A percentile compares a stretch with the other conserved stretches of the same genome.
Evolutionary conservation across 2,113 vertebrate species (phyloP).

Genomic region (Guaruba guarouba): DNA sequence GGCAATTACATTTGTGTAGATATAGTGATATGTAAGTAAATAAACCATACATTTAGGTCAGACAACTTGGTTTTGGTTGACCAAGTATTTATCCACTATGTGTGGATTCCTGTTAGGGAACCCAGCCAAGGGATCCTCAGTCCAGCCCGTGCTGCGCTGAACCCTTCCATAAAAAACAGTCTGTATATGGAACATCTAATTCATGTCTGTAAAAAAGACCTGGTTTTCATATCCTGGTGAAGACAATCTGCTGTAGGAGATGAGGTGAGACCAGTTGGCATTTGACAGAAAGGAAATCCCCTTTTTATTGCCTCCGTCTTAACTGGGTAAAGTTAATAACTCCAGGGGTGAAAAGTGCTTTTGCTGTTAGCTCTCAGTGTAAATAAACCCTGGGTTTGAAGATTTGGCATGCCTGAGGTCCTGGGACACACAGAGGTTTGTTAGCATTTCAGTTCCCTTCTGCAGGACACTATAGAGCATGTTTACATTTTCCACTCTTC

Average conservation of each 20-base stretch:
- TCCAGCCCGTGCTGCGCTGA: neutral
- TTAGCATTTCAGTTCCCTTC: constrained; percentile 41
- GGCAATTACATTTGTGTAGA: constrained; percentile 1
- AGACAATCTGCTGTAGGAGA: neutral
- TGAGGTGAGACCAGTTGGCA: neutral
- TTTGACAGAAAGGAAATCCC: constrained; percentile 26
- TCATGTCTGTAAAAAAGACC: neutral
- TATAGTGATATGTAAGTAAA: constrained; percentile 8
- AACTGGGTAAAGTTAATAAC: neutral
- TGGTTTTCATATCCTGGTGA: neutral
- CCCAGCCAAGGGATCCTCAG: neutral
- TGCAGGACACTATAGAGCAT: neutral
- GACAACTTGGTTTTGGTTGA: neutral
- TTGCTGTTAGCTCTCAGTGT: neutral
- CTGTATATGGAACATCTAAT: neutral
- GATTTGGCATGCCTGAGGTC: neutral
- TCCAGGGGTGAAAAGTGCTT: neutral
- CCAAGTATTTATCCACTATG: neutral
- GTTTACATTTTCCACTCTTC: constrained; percentile 28
- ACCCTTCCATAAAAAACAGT: neutral
- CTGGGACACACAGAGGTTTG: constrained; percentile 5
- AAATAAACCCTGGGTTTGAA: constrained; percentile 7
- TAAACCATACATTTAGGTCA: constrained; percentile 25
- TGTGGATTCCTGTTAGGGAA: neutral
- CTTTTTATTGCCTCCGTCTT: neutral